Percentiles rank a stretch among this genome's conserved stretches.
Evolutionary conservation across 2,888 invertebrate genomes (phyloP).

Genomic region (Tetranychus truncatus): DNA sequence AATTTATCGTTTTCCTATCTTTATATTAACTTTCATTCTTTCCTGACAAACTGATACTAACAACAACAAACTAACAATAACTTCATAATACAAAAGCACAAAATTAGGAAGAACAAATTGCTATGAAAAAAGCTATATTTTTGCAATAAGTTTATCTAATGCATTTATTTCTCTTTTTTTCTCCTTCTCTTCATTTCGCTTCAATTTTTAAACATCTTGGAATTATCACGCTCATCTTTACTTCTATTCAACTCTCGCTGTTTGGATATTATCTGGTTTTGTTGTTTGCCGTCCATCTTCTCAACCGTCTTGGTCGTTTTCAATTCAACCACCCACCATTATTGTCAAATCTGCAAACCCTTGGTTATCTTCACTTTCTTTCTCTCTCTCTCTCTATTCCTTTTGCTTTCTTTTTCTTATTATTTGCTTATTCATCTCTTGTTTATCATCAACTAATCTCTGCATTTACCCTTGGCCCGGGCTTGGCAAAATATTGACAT

Average conservation of each 20-base stretch:
- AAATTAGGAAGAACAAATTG: background rate
- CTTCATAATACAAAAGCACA: background rate
- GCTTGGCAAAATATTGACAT: background rate
- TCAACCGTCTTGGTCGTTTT: background rate
- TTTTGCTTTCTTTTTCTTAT: background rate
- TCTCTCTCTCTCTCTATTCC: background rate
- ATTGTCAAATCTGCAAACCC: background rate
- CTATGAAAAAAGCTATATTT: background rate
- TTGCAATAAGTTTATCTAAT: background rate
- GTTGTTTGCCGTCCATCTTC: background rate
- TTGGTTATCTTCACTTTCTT: background rate
- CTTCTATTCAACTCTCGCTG: background rate
- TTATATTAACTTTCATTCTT: background rate
- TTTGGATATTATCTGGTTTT: background rate
- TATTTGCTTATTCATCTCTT: background rate
- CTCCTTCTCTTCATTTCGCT: background rate
- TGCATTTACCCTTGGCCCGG: background rate
- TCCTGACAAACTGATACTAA: background rate
- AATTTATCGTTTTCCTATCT: background rate
- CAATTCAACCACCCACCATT: background rate
- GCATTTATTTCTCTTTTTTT: constrained; percentile 4
- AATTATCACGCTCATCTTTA: background rate
- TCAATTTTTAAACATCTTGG: background rate
- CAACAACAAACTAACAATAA: background rate
- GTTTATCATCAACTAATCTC: background rate